Conservation (phyloP, 2,113 vertebrate species). For the Rhinoderma darwinii region DNA sequence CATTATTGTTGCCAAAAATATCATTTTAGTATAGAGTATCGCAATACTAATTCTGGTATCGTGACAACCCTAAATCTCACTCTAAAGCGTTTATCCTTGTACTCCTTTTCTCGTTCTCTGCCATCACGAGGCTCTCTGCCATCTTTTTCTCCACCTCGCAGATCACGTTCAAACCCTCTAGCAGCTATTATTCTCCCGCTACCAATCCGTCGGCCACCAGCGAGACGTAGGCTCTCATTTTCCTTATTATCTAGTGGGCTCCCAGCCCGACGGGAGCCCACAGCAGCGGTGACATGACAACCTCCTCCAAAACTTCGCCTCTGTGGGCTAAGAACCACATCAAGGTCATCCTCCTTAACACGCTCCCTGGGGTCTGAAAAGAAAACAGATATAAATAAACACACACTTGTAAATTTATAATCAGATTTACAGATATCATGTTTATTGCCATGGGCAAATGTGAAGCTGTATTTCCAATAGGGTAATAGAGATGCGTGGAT, state of each 20-base stretch:
- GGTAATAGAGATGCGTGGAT: too few species aligned
- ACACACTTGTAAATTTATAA: neutral
- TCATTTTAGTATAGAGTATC: too few species aligned
- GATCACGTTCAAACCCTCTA: conserved; percentile 88
- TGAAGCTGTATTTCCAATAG: too few species aligned
- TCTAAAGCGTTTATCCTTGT: conserved; percentile 96
- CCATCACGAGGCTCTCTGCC: conserved; percentile 75
- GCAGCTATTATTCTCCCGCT: conserved; percentile 93
- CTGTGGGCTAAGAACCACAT: conserved; percentile 94
- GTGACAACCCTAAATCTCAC: too few species aligned
- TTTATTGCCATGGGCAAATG: too few species aligned
- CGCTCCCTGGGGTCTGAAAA: conserved; percentile 89
- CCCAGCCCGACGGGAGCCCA: conserved; percentile 80
- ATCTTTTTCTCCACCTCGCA: conserved; percentile 83
- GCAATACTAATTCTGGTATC: too few species aligned
- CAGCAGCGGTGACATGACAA: conserved; percentile 83
- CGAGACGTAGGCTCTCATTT: conserved; percentile 83
- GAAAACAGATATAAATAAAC: neutral
- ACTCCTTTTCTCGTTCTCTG: conserved; percentile 88
- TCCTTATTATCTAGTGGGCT: conserved; percentile 95
- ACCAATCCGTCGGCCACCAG: conserved; percentile 88
- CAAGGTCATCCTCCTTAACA: conserved; percentile 95
- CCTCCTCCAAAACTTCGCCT: conserved; percentile 96
- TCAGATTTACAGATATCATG: neutral
- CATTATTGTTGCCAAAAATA: too few species aligned